phyloP scores from a whole-genome alignment of 2,888 invertebrate genomes.

The Tipula vernalis region DNA sequence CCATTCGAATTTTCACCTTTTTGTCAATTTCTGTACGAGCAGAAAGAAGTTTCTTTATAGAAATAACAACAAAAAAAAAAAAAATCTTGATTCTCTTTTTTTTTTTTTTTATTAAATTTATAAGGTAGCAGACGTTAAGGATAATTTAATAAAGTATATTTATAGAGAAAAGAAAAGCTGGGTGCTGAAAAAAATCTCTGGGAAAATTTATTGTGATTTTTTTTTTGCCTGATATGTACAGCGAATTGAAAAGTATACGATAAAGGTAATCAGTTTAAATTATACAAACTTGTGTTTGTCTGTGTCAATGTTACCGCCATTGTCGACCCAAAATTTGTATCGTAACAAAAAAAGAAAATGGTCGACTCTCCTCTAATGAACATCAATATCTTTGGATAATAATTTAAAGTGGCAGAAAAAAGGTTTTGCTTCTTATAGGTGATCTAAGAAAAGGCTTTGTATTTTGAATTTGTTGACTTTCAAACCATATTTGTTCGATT shows the following conservation, averaged over 20 bases:
- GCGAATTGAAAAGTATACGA: background rate
- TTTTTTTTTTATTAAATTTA: background rate
- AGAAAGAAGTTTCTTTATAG: background rate
- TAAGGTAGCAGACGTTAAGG: slow-evolving; percentile 4
- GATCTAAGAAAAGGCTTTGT: too few relatives aligned
- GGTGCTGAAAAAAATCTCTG: background rate
- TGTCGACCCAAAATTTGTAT: background rate
- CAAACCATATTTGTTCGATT: too few relatives aligned
- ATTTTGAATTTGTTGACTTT: too few relatives aligned
- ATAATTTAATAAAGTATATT: background rate
- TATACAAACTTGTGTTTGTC: background rate
- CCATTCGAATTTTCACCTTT: background rate
- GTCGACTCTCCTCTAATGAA: too few relatives aligned
- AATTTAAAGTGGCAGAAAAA: too few relatives aligned
- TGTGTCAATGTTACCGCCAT: background rate
- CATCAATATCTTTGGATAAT: too few relatives aligned
- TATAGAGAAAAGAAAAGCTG: background rate
- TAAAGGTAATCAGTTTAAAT: background rate
- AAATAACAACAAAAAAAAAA: background rate
- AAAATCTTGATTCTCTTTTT: background rate
- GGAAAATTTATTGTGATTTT: background rate
- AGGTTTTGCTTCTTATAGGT: too few relatives aligned
- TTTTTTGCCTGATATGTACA: background rate
- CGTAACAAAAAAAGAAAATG: too few relatives aligned
- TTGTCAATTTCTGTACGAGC: background rate